Percentiles rank a stretch among this genome's conserved stretches.
phyloP scores from a whole-genome alignment of 2,888 invertebrate species.

The Lasioglossum figueresi region DNA sequence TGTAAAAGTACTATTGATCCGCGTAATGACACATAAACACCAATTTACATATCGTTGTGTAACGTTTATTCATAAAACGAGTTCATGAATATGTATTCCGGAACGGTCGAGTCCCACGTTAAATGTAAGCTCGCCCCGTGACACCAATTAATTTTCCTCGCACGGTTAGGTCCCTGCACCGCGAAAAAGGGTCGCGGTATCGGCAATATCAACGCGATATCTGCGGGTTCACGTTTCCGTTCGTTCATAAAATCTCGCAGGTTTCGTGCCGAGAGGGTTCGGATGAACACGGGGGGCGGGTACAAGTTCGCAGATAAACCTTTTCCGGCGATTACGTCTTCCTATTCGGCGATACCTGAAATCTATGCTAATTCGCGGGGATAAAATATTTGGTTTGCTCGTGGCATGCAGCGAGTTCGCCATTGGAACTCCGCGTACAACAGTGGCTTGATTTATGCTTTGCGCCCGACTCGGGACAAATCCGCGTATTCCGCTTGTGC shows the following conservation, averaged over 20 bases:
- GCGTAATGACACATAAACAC: neutral
- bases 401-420: constrained; percentile 26
- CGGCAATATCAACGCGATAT: neutral
- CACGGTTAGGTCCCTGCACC: neutral
- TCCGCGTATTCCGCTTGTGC: constrained; percentile 31
- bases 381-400: constrained; percentile 51
- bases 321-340: constrained; percentile 47
- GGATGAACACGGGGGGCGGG: constrained; percentile 1
- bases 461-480: constrained; percentile 47
- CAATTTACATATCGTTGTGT: constrained; percentile 1
- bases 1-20: neutral
- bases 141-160: constrained; percentile 22
- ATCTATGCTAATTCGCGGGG: constrained; percentile 64
- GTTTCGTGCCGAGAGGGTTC: neutral
- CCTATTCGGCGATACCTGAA: constrained; percentile 37
- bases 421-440: constrained; percentile 35
- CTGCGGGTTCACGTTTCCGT: neutral
- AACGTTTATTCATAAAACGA: neutral
- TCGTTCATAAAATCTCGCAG: neutral
- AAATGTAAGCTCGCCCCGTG: neutral
- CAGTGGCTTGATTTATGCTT: constrained; percentile 54
- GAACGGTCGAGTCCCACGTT: neutral
- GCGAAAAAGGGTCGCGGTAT: neutral
- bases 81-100: constrained; percentile 9
- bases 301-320: constrained; percentile 41